Percentiles rank a stretch among this genome's conserved stretches.
phyloP scores from a whole-genome alignment of 1,140 invertebrate genomes.

The Popillia japonica region DNA sequence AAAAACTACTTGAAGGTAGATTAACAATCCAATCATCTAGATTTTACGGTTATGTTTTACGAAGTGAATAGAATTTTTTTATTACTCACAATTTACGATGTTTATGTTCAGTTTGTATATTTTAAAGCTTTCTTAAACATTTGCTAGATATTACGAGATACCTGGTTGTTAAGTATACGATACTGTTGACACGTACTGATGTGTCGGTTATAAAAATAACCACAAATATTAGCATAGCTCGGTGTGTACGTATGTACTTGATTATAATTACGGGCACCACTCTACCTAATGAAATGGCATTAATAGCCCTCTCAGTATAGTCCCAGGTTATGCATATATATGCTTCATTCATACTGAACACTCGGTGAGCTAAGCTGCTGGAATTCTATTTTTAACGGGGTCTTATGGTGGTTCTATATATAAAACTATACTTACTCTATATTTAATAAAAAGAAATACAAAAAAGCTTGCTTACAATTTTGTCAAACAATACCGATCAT shows the following conservation, averaged over 20 bases:
- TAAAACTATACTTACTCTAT: too few species aligned
- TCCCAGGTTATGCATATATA: conserved; percentile 5
- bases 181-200: not conserved
- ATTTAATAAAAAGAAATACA: too few species aligned
- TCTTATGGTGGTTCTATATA: too few species aligned
- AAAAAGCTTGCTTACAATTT: too few species aligned
- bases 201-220: not conserved
- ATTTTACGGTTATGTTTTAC: too few species aligned
- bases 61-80: too few species aligned
- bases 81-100: too few species aligned
- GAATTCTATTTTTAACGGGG: too few species aligned
- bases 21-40: too few species aligned
- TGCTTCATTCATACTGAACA: not conserved
- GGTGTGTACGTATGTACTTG: conserved; percentile 2
- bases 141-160: not conserved
- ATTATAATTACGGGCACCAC: conserved; percentile 3
- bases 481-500: too few species aligned
- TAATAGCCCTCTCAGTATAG: not conserved
- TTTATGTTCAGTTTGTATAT: not conserved
- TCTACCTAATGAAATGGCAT: conserved; percentile 14
- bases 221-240: not conserved
- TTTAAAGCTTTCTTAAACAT: not conserved
- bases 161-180: not conserved
- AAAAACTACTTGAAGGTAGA: too few species aligned
- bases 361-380: not conserved